These are phyloP conservation scores for Herpetotheres cachinnans DNA, from an alignment of 2,113 vertebrate genomes.

Conservation along the genomic window DNA sequence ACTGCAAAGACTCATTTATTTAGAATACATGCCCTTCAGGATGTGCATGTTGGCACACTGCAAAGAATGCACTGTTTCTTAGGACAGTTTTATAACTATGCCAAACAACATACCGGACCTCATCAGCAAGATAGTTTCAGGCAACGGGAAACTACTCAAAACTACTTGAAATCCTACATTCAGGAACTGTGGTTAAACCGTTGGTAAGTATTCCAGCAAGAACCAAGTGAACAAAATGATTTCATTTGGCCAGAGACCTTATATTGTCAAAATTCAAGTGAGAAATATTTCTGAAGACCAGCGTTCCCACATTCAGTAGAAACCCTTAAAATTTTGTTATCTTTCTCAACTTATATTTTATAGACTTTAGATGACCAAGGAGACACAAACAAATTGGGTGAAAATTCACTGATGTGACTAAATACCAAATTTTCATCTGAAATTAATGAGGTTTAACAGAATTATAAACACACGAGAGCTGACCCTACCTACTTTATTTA, in stretches of 20 bases:
- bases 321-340: background rate
- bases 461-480: background rate
- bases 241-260: background rate
- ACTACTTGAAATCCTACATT: fast-evolving
- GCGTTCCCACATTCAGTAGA: background rate
- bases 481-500: background rate
- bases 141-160: background rate
- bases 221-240: background rate
- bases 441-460: background rate
- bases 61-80: background rate
- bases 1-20: background rate
- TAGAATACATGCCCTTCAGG: background rate
- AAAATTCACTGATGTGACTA: background rate
- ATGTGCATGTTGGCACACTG: background rate
- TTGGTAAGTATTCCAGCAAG: background rate
- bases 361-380: background rate
- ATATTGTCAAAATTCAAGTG: background rate
- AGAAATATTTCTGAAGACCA: background rate
- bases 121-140: background rate
- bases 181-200: background rate
- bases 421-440: background rate
- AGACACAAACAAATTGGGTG: background rate
- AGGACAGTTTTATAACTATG: background rate
- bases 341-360: background rate
- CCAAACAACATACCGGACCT: background rate